Evolutionary conservation across 2,888 invertebrate species (phyloP).

Genomic region (Prenolepis imparis): DNA sequence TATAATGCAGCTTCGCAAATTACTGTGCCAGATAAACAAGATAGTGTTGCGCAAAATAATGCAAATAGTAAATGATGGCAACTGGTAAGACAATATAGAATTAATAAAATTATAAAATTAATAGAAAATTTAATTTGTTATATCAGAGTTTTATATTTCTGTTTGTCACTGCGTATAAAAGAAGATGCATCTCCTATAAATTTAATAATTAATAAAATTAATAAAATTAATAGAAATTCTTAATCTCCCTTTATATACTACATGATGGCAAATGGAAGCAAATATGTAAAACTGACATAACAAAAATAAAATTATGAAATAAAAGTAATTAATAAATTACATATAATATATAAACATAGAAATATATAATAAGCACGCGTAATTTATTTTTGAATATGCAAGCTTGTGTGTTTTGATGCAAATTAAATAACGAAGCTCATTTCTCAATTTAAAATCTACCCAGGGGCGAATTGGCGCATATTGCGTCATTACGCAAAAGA

Average conservation of each 20-base stretch:
- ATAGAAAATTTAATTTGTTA: conserved; percentile 1
- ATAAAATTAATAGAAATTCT: not conserved
- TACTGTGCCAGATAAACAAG: not conserved
- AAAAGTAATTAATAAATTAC: not conserved
- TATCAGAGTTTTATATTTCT: not conserved
- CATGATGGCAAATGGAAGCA: not conserved
- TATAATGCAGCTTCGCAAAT: conserved; percentile 16
- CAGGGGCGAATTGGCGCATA: conserved; percentile 1
- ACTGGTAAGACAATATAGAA: not conserved
- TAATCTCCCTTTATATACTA: not conserved
- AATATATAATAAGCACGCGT: not conserved
- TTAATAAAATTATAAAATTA: too few relatives aligned
- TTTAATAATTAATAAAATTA: not conserved
- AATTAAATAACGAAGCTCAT: conserved; percentile 37
- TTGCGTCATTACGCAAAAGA: conserved; percentile 58
- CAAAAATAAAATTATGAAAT: not conserved
- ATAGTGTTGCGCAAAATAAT: not conserved
- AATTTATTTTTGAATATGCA: not conserved
- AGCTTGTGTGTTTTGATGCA: not conserved
- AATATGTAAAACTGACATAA: not conserved
- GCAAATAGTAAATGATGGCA: not conserved
- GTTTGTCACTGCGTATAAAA: not conserved
- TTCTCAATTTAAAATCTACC: conserved; percentile 51
- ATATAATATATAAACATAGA: not conserved
- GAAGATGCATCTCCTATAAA: not conserved